Evolutionary conservation across 2,888 invertebrate species (phyloP).

Genomic region (Leucophora obtusa): DNA sequence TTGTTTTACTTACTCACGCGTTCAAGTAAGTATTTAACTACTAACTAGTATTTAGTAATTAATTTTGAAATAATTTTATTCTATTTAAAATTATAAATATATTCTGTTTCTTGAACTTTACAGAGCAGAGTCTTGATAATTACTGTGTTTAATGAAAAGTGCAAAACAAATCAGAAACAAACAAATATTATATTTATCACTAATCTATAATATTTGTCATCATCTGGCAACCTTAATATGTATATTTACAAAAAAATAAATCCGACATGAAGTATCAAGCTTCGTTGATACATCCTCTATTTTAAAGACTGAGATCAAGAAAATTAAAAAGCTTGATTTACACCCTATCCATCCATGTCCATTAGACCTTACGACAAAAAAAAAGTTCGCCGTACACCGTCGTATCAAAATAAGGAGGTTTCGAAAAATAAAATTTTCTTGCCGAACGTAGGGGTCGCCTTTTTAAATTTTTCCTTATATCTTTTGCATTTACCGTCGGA

Average conservation of each 20-base stretch:
- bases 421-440: too few relatives aligned
- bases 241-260: not conserved
- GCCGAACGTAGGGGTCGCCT: too few relatives aligned
- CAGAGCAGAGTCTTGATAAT: slow-evolving; percentile 71
- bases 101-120: slow-evolving; percentile 64
- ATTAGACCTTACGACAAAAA: too few relatives aligned
- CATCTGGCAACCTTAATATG: not conserved
- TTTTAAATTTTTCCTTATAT: too few relatives aligned
- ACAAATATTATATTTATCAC: not conserved
- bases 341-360: too few relatives aligned
- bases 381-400: too few relatives aligned
- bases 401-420: too few relatives aligned
- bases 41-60: slow-evolving; percentile 53
- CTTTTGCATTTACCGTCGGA: too few relatives aligned
- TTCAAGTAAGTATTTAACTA: slow-evolving; percentile 25
- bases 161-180: slow-evolving; percentile 23
- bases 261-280: too few relatives aligned
- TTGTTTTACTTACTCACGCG: slow-evolving; percentile 48
- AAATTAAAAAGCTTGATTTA: too few relatives aligned
- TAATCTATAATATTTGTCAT: not conserved
- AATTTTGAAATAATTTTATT: slow-evolving; percentile 17
- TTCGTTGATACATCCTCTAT: too few relatives aligned
- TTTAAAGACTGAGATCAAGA: too few relatives aligned
- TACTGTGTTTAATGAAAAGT: slow-evolving; percentile 67
- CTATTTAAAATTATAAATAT: slow-evolving; percentile 13